Conservation (phyloP, 2,113 vertebrate genomes). For the Apteryx owenii region DNA sequence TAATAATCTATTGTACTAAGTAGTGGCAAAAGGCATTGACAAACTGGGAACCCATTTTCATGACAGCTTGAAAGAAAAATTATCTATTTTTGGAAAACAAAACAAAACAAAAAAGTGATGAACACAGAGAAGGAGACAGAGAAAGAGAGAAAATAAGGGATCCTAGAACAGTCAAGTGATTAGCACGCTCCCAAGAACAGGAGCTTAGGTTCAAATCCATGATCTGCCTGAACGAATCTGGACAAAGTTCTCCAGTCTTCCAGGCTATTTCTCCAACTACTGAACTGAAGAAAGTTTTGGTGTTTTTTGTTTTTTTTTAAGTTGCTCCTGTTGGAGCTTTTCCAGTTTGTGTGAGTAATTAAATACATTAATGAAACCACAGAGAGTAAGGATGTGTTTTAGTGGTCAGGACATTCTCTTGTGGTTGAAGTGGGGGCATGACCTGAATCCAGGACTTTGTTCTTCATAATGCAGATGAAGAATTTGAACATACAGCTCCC, state of each 20-base stretch:
- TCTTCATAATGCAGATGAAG: not conserved
- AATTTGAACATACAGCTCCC: not conserved
- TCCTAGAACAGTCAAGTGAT: not conserved
- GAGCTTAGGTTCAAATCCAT: not conserved
- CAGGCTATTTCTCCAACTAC: not conserved
- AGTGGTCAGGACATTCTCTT: not conserved
- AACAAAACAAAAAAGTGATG: not conserved
- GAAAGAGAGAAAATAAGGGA: not conserved
- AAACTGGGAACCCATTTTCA: not conserved
- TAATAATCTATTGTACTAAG: not conserved
- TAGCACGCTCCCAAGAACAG: accelerated
- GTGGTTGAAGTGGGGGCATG: not conserved
- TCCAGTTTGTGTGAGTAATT: not conserved
- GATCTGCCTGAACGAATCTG: not conserved
- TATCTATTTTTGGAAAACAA: not conserved
- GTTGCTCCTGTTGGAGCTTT: not conserved
- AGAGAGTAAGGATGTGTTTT: not conserved
- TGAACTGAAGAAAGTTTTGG: not conserved
- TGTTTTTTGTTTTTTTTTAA: not conserved
- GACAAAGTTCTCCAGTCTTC: not conserved
- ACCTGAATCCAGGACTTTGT: not conserved
- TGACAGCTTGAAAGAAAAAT: not conserved
- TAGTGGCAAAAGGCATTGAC: not conserved
- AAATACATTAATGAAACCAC: accelerated
- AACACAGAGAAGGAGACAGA: not conserved